These are phyloP conservation scores for Quadroppia sp. DNA, from an alignment of 2,888 invertebrate species.

Conservation along the genomic window DNA sequence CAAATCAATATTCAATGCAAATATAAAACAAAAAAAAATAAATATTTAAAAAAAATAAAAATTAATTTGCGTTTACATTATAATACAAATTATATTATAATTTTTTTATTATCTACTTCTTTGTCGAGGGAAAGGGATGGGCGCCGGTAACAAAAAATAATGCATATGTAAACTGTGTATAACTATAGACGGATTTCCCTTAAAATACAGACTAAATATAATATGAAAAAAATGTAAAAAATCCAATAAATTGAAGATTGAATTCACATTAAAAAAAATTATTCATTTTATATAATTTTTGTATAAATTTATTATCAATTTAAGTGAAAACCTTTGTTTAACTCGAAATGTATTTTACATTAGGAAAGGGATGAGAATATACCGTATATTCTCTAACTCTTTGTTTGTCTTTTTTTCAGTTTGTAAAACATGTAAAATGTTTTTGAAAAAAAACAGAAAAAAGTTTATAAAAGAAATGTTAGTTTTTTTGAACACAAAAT, in stretches of 20 bases:
- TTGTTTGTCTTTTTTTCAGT: too few relatives aligned
- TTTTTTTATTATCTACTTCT: constrained; percentile 19
- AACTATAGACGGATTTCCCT: constrained; percentile 32
- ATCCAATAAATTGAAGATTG: not conserved
- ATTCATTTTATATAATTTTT: too few relatives aligned
- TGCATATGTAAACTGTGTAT: constrained; percentile 1
- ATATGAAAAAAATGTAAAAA: not conserved
- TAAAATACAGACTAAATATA: not conserved
- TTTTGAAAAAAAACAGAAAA: too few relatives aligned
- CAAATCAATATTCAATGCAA: not conserved
- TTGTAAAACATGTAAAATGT: too few relatives aligned
- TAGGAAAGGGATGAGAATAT: too few relatives aligned
- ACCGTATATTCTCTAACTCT: too few relatives aligned
- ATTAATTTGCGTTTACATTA: constrained; percentile 21
- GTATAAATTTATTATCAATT: too few relatives aligned
- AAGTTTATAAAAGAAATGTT: too few relatives aligned
- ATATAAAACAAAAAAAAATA: not conserved
- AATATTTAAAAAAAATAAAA: not conserved
- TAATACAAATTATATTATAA: constrained; percentile 32
- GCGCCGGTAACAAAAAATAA: not conserved
- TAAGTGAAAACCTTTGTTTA: too few relatives aligned
- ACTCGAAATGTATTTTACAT: too few relatives aligned
- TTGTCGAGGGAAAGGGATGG: not conserved
- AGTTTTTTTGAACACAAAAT: not conserved
- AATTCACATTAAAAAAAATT: too few relatives aligned